phyloP scores from a whole-genome alignment of 2,113 vertebrate genomes.

The Colossoma macropomum region DNA sequence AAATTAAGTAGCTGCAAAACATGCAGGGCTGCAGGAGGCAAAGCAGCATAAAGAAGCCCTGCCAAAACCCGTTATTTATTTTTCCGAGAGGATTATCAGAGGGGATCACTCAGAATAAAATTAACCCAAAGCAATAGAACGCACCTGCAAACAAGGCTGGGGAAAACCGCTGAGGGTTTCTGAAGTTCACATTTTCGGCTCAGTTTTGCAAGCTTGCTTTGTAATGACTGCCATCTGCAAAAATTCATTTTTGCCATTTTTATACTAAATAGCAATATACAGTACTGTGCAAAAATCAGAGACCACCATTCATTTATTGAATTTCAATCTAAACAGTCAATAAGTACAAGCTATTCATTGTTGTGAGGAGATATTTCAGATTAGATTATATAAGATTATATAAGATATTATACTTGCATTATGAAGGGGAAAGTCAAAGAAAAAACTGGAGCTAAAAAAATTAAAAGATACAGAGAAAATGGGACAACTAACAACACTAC shows the following conservation, averaged over 20 bases:
- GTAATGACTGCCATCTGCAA: slow-evolving; percentile 22
- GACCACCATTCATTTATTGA: too few species aligned
- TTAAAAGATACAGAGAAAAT: too few species aligned
- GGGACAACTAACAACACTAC: too few species aligned
- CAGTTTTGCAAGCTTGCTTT: slow-evolving; percentile 14
- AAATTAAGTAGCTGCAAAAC: slow-evolving; percentile 14
- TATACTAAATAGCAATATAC: not conserved
- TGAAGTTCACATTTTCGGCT: slow-evolving; percentile 18
- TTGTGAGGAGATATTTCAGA: too few species aligned
- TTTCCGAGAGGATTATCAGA: slow-evolving; percentile 37
- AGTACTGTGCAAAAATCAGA: too few species aligned
- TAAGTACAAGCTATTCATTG: too few species aligned
- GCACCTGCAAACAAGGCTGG: slow-evolving; percentile 9
- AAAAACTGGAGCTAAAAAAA: too few species aligned
- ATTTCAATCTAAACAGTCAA: too few species aligned
- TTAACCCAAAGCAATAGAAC: slow-evolving; percentile 26
- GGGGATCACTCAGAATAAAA: slow-evolving; percentile 30
- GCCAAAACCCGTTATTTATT: slow-evolving; percentile 6
- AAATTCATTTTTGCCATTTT: slow-evolving; percentile 21
- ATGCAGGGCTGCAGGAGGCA: not conserved
- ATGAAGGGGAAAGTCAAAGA: too few species aligned
- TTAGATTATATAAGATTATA: too few species aligned
- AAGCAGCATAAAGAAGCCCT: slow-evolving; percentile 19
- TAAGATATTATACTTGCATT: too few species aligned
- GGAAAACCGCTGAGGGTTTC: slow-evolving; percentile 2